Conservation (phyloP, 2,888 invertebrate genomes). For the Acrobasis suavella region DNA sequence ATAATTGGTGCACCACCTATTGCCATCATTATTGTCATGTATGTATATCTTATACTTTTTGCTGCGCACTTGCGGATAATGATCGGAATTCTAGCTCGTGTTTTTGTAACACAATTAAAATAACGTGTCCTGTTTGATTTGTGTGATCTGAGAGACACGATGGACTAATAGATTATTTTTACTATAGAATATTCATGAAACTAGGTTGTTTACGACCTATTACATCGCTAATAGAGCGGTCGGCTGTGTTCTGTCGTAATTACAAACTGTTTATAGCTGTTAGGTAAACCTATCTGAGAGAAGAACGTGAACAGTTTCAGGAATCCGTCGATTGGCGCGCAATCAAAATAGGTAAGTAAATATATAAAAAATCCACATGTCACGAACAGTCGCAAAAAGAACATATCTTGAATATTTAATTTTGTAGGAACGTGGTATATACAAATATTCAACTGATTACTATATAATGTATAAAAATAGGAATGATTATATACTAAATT, state of each 20-base stretch:
- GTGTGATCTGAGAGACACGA: background rate
- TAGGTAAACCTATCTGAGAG: slow-evolving; percentile 2
- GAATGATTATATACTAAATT: slow-evolving; percentile 1
- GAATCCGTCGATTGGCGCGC: slow-evolving; percentile 43
- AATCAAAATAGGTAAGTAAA: slow-evolving; percentile 34
- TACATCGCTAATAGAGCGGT: slow-evolving; percentile 34
- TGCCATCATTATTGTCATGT: slow-evolving; percentile 29
- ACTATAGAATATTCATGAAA: slow-evolving; percentile 16
- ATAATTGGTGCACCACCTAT: slow-evolving; percentile 52
- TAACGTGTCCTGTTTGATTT: background rate
- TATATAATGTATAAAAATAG: slow-evolving; percentile 14
- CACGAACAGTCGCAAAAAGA: slow-evolving; percentile 34
- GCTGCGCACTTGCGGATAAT: slow-evolving; percentile 25
- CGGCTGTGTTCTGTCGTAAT: slow-evolving; percentile 37
- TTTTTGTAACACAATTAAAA: slow-evolving; percentile 1
- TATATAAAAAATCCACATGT: slow-evolving; percentile 22
- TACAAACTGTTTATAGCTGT: slow-evolving; percentile 28
- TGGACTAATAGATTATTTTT: slow-evolving; percentile 4
- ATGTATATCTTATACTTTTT: slow-evolving; percentile 37
- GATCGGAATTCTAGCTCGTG: slow-evolving; percentile 4
- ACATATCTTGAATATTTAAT: slow-evolving; percentile 43
- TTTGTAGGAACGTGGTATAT: background rate
- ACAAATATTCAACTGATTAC: slow-evolving; percentile 39
- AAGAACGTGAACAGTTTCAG: slow-evolving; percentile 57
- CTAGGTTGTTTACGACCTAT: slow-evolving; percentile 9